A percentile compares a stretch with the other conserved stretches of the same genome.
Conservation (phyloP, 2,888 invertebrate species). For the Limnephilus auricula region DNA sequence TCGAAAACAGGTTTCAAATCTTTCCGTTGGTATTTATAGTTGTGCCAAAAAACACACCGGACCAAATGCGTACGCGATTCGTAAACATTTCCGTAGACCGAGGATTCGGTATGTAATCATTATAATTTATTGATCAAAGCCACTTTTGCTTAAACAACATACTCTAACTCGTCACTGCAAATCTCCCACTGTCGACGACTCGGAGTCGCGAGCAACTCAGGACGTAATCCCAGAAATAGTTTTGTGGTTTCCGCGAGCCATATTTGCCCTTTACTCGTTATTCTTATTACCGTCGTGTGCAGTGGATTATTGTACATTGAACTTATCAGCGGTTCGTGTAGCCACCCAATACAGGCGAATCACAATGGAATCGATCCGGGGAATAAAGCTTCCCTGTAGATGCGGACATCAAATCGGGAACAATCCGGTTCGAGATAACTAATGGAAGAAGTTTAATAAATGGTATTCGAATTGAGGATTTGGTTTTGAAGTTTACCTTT, state of each 20-base stretch:
- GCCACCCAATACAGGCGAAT: neutral
- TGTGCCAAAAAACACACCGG: slow-evolving; percentile 23
- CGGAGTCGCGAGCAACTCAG: neutral
- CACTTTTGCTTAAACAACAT: slow-evolving; percentile 4
- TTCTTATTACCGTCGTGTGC: neutral
- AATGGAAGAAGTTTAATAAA: neutral
- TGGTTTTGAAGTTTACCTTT: neutral
- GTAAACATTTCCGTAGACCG: slow-evolving; percentile 13
- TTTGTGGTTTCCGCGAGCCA: neutral
- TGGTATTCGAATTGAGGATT: neutral
- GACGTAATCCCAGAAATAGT: neutral
- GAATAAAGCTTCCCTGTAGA: neutral
- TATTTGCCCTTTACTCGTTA: slow-evolving; percentile 9
- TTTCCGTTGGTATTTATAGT: slow-evolving; percentile 32
- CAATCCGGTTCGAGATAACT: neutral
- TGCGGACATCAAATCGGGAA: neutral
- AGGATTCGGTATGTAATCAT: slow-evolving; percentile 4
- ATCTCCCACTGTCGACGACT: neutral
- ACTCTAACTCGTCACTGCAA: neutral
- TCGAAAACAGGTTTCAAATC: slow-evolving; percentile 37
- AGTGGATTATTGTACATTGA: neutral
- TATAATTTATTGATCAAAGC: slow-evolving; percentile 28
- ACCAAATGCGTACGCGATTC: slow-evolving; percentile 23
- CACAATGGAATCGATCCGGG: neutral
- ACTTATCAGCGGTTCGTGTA: neutral